These are phyloP conservation scores for Maccullochella peelii DNA, from an alignment of 2,113 vertebrate species.

Conservation along the genomic window DNA sequence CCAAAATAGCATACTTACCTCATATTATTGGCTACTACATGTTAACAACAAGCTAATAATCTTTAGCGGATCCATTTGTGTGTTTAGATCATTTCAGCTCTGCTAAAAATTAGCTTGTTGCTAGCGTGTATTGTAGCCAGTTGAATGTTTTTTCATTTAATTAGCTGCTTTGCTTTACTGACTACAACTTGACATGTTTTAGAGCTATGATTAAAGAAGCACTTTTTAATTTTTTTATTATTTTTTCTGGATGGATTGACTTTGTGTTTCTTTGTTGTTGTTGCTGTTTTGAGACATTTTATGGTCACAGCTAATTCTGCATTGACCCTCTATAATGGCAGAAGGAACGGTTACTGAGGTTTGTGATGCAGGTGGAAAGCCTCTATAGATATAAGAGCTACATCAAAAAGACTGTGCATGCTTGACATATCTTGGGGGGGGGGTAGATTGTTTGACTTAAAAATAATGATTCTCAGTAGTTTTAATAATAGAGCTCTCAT, in stretches of 20 bases:
- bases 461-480: constrained; percentile 28
- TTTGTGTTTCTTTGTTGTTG: neutral
- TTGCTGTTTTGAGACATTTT: neutral
- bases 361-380: constrained; percentile 20
- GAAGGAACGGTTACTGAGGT: neutral
- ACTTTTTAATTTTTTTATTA: neutral
- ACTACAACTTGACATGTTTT: neutral
- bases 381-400: neutral
- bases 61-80: neutral
- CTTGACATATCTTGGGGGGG: constrained; percentile 2
- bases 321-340: neutral
- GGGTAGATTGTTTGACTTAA: constrained; percentile 20
- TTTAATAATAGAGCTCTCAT: constrained; percentile 49
- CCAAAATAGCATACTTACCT: neutral
- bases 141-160: neutral
- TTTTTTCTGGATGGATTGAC: neutral
- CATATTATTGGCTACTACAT: too few relatives aligned
- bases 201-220: neutral
- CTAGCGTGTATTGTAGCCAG: neutral
- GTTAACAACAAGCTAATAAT: neutral
- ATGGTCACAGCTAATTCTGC: neutral
- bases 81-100: neutral
- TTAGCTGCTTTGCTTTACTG: neutral
- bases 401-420: constrained; percentile 26
- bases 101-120: neutral